Percentiles rank a stretch among this genome's conserved stretches.
Evolutionary conservation across 2,797 vertebrate species (phyloP).

Genomic region (Coreius guichenoti): DNA sequence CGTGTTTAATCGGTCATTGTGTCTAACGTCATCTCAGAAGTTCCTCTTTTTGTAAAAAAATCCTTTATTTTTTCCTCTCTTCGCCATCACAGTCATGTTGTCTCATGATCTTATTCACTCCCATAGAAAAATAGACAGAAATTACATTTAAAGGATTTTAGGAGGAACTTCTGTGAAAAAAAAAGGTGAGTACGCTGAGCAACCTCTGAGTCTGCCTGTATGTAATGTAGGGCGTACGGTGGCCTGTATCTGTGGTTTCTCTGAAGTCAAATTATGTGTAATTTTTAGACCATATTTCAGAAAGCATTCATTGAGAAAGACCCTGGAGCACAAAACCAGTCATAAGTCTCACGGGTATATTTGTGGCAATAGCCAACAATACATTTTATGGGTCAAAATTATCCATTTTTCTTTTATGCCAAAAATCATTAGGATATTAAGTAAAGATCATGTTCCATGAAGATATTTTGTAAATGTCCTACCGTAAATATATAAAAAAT

Average conservation of each 20-base stretch:
- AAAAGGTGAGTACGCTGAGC: not conserved
- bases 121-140: not conserved
- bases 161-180: not conserved
- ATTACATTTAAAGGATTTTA: not conserved
- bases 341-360: no score
- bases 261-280: not conserved
- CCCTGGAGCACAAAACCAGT: no score
- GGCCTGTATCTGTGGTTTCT: not conserved
- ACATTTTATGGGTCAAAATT: no score
- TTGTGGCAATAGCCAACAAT: no score
- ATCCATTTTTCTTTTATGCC: no score
- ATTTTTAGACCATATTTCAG: not conserved
- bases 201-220: not conserved
- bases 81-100: not conserved
- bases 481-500: no score
- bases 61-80: not conserved
- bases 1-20: slow-evolving; percentile 26
- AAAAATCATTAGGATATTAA: no score
- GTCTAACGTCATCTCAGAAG: slow-evolving; percentile 20
- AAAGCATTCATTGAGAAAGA: not conserved
- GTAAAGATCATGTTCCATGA: no score
- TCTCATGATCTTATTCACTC: slow-evolving; percentile 23
- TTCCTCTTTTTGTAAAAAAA: slow-evolving; percentile 22
- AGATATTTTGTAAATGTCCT: no score
- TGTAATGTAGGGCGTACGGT: not conserved